These are phyloP conservation scores for Cepaea hortensis DNA, from an alignment of 2,888 invertebrate species.

Conservation along the genomic window DNA sequence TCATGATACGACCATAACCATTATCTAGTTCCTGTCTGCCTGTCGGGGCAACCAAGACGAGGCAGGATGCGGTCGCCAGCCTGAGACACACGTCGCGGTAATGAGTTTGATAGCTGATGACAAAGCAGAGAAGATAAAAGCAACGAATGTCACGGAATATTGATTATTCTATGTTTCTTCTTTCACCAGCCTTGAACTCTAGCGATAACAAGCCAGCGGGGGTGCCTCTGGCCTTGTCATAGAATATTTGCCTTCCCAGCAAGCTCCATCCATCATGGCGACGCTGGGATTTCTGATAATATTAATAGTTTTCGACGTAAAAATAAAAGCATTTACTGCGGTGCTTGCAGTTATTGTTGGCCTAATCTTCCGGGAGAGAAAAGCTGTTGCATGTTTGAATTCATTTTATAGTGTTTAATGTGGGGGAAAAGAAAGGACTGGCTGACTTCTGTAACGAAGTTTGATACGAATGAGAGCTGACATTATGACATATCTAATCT, in stretches of 20 bases:
- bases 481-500: not conserved
- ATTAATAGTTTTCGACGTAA: not conserved
- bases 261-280: conserved; percentile 11
- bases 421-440: not conserved
- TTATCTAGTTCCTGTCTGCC: conserved; percentile 13
- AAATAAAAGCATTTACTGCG: no score
- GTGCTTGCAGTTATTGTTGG: no score
- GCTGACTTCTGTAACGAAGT: not conserved
- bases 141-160: not conserved
- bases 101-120: conserved; percentile 20
- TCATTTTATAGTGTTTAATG: no score
- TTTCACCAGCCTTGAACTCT: not conserved
- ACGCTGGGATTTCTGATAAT: conserved; percentile 3
- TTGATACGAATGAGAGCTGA: not conserved
- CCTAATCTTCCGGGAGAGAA: no score
- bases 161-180: conserved; percentile 17
- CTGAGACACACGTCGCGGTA: not conserved
- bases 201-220: conserved; percentile 3
- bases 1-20: not conserved
- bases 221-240: not conserved
- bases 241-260: conserved; percentile 18
- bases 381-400: no score
- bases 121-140: conserved; percentile 8
- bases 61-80: not conserved
- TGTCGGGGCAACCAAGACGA: not conserved